Conservation (phyloP, 2,797 vertebrate species). For the Pogoniulus pusillus region DNA sequence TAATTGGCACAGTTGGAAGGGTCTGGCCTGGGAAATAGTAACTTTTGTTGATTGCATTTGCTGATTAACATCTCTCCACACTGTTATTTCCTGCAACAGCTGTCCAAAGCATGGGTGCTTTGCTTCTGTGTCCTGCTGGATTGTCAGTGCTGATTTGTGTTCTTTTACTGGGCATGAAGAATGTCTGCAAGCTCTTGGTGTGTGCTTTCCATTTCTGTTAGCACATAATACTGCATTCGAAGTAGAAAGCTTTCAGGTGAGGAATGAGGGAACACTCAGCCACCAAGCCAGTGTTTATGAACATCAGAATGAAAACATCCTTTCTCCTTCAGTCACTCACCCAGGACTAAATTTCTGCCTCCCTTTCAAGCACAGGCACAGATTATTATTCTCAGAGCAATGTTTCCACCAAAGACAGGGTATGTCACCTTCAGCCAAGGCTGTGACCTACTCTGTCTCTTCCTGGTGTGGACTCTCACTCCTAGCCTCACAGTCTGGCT, state of each 20-base stretch:
- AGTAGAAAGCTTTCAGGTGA: conserved; percentile 10
- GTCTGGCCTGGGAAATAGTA: background rate
- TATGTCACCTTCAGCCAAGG: background rate
- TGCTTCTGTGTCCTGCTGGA: conserved; percentile 38
- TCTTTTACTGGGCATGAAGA: conserved; percentile 37
- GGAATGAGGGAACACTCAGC: background rate
- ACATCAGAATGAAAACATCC: background rate
- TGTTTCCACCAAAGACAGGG: background rate
- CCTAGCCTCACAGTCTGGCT: background rate
- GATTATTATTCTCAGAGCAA: background rate
- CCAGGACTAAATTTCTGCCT: background rate
- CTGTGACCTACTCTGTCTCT: background rate
- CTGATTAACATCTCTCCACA: background rate
- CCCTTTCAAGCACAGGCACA: background rate
- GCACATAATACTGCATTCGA: background rate
- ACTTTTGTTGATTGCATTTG: conserved; percentile 37
- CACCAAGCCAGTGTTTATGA: background rate
- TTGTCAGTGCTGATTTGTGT: background rate
- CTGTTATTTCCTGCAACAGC: conserved; percentile 45
- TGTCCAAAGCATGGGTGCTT: background rate
- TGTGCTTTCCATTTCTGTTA: conserved; percentile 3
- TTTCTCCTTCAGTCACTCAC: background rate
- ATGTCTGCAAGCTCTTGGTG: background rate
- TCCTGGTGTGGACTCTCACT: background rate
- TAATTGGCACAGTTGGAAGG: background rate